phyloP scores from a whole-genome alignment of 2,113 vertebrate genomes.

The Propithecus coquereli region DNA sequence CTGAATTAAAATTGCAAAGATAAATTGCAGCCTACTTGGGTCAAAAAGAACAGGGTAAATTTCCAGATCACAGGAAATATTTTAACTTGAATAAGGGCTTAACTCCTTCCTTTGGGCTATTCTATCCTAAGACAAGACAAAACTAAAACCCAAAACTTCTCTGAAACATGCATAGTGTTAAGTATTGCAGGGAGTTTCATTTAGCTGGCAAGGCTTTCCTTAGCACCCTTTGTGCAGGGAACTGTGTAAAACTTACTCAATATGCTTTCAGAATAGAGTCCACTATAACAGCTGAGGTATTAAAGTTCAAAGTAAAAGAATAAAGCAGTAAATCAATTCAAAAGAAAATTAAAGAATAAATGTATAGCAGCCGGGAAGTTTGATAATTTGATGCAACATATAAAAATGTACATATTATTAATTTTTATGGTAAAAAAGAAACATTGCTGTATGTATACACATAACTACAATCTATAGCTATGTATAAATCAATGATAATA shows the following conservation, averaged over 20 bases:
- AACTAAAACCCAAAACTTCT: neutral
- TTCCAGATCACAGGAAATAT: neutral
- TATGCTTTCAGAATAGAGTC: neutral
- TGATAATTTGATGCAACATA: neutral
- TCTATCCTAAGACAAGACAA: neutral
- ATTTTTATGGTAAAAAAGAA: constrained; percentile 27
- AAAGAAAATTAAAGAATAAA: constrained; percentile 18
- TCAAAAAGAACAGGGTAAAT: neutral
- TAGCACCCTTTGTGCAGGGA: neutral
- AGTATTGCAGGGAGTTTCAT: neutral
- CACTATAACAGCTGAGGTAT: neutral
- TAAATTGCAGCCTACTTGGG: neutral
- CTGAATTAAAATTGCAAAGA: neutral
- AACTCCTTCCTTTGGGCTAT: neutral
- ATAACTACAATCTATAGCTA: neutral
- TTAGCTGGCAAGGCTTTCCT: neutral
- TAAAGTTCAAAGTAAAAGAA: neutral
- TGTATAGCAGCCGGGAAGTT: neutral
- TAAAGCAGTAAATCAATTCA: neutral
- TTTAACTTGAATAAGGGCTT: neutral
- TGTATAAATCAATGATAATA: neutral
- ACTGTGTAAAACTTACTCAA: neutral
- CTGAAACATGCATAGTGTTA: neutral
- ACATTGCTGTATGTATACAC: neutral
- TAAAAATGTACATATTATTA: neutral